Evolutionary conservation across 2,113 vertebrate genomes (phyloP), one percentile per base, ranked within the genome.

Genomic region (Nestor notabilis): DNA sequence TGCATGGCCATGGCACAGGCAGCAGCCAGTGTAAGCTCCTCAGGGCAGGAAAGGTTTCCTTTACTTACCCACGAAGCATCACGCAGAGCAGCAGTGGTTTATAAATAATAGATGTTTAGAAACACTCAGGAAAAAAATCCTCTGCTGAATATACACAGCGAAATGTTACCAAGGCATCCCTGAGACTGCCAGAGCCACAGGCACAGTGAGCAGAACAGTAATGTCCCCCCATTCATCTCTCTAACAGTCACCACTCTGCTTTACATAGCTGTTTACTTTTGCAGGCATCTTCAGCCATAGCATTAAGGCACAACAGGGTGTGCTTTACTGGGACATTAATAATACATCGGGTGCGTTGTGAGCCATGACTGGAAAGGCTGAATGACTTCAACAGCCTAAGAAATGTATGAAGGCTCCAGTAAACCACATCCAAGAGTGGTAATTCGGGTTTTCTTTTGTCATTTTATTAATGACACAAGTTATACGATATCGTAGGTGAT

Each of bases 281-380:
- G 89, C 95, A 96, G 95, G 85, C 94, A 97, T 91, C 75, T 95
- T 76, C 71, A 92, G 83, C 92, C 80, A 50, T 25, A 90, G 95
- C 95, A 97, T 98, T 97, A 97, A 97, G 95, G 89, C 97, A 97
- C 97, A 97, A 97, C 90, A 95, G 97, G 97, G 96, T 95, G 90
- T 95, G 85, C 95, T 98, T 98, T 95, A 92, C 92, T 95, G 96
- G 95, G 93, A 89, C 96, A 96, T 98, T 97, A 97, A 98, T 97
- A 98, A 97, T 97, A 89, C 97, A 97, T 96, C 11, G 92, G 87
- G 93, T 95, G 96, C 29, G 70, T 97, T 97, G 96, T 90, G 96
- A 97, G 95, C 93, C 94, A 94, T 95, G 98, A 97, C 95, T 97
- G 97, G 92, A 89, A 97, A 98, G 95, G 92, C 96, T 98, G 89